Evolutionary conservation across 2,113 vertebrate genomes (phyloP), one percentile per base, ranked within the genome.

Genomic region (Cyprinus carpio): DNA sequence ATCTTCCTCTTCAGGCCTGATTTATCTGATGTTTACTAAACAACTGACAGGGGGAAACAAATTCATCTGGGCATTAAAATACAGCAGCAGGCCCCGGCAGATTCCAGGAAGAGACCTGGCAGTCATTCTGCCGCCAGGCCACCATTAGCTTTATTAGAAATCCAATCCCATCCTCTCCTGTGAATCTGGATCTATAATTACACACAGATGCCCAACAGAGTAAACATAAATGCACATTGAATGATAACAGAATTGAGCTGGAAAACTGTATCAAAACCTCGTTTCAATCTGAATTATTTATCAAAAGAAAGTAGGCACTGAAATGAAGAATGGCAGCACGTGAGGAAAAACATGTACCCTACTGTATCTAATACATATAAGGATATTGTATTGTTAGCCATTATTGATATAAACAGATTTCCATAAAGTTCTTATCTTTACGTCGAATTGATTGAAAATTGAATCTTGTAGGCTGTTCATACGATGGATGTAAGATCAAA

Each of bases 1-100:
- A 87, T 90, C 82, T 78, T n/a, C n/a, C n/a, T n/a, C n/a, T 77
- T 89, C 88, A 56, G 65, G 69, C 75, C 87, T 89, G 91, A 92
- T 93, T 92, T 91, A 93, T 92, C 87, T 91, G 86, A 87, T 89
- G 89, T 91, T 92, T 93, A 91, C 88, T 90, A 88, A 90, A 90
- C 84, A 87, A 89, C 75, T 91, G 90, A 91, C 90, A 88, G 87
- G 85, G 76, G 77, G 84, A 90, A 90, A 89, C 87, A 89, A 90
- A 91, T 91, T 92, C 87, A 90, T 89, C 88, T 90, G 84, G 88
- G 83, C 89, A 91, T 91, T 93, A 89, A 90, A 89, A 90, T 89
- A 91, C 87, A 87, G 84, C 62, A 29, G 46, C 62, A 75, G 78
- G 75, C 74, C 23, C 82, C 83, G 46, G 83, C 80, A 83, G 88